Conservation (phyloP, 2,888 invertebrate species). For the Didymodactylos carnosus region DNA sequence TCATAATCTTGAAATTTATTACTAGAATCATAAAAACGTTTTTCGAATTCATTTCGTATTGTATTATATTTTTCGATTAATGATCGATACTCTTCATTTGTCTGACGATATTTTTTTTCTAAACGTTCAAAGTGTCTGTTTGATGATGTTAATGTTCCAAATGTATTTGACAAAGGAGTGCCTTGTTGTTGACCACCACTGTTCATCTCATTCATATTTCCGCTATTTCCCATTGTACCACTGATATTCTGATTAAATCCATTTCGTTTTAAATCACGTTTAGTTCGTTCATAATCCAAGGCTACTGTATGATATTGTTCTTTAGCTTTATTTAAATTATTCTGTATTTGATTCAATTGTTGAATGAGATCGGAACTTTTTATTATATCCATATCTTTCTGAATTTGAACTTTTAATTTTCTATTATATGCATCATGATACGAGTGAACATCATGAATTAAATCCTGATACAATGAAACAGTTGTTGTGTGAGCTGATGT, state of each 20-base stretch:
- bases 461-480: background rate
- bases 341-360: background rate
- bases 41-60: constrained; percentile 4
- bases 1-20: constrained; percentile 12
- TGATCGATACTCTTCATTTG: constrained; percentile 8
- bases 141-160: constrained; percentile 1
- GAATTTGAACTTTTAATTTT: constrained; percentile 2
- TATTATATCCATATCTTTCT: background rate
- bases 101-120: constrained; percentile 6
- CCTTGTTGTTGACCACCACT: background rate
- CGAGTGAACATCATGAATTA: constrained; percentile 4
- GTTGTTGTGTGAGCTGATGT: background rate
- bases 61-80: constrained; percentile 7
- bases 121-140: background rate
- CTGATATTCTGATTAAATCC: background rate
- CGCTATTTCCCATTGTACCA: background rate
- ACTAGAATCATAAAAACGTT: constrained; percentile 1
- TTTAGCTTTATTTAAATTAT: background rate
- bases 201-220: background rate
- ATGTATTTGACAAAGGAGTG: too few species aligned
- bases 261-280: background rate
- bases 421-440: constrained; percentile 6
- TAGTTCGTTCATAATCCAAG: constrained; percentile 3
- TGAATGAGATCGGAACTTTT: background rate
- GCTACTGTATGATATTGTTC: constrained; percentile 10